A percentile compares a stretch with the other conserved stretches of the same genome.
phyloP scores from a whole-genome alignment of 2,113 vertebrate species.

The Erythrolamprus reginae region DNA sequence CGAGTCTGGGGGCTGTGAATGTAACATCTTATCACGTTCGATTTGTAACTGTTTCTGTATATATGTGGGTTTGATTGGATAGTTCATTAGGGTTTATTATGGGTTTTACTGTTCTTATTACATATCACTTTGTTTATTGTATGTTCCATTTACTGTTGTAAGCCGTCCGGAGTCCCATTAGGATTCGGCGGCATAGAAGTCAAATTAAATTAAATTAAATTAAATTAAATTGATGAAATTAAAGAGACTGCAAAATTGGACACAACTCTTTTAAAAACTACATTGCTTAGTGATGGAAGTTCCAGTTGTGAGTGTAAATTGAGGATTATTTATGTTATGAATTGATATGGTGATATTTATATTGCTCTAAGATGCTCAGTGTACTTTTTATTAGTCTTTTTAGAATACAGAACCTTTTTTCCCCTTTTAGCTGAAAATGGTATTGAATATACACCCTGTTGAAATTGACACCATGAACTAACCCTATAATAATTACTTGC shows the following conservation, averaged over 20 bases:
- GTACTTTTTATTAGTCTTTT: neutral
- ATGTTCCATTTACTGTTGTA: no score
- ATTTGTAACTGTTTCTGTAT: no score
- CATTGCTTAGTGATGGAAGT: neutral
- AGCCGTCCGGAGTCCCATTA: no score
- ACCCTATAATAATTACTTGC: neutral
- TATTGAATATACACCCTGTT: conserved; percentile 10
- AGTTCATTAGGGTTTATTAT: no score
- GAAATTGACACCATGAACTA: conserved; percentile 5
- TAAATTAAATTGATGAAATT: no score
- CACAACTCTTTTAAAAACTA: neutral
- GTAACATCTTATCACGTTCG: no score
- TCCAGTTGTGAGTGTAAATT: neutral
- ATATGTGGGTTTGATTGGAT: no score
- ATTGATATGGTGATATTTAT: neutral
- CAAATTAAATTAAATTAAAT: no score
- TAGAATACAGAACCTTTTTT: neutral
- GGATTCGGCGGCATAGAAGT: no score
- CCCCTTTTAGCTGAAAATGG: neutral
- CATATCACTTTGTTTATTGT: no score
- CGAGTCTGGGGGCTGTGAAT: no score
- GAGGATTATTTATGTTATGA: neutral
- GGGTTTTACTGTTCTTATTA: no score
- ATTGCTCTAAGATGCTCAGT: neutral
- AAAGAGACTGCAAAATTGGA: neutral